A percentile compares a stretch with the other conserved stretches of the same genome.
These are phyloP conservation scores for Poeciliopsis turrubarensis DNA, from an alignment of 2,113 vertebrate species.

Conservation along the genomic window DNA sequence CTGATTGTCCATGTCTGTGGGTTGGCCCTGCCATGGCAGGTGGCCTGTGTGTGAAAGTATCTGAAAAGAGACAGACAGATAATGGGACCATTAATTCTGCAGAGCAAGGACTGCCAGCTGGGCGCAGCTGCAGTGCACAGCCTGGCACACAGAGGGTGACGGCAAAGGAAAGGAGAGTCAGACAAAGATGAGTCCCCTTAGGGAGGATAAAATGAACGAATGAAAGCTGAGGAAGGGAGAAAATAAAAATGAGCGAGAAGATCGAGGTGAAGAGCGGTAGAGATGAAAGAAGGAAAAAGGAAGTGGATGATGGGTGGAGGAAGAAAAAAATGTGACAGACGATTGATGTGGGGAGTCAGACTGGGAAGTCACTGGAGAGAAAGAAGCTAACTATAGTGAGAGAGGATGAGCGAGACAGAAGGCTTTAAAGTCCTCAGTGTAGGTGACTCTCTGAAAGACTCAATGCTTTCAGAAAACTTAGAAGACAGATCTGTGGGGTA, in stretches of 20 bases:
- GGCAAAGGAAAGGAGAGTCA: not conserved
- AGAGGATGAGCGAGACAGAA: not conserved
- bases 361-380: conserved; percentile 2
- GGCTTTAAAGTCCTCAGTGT: not conserved
- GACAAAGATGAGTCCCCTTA: conserved; percentile 3
- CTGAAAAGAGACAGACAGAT: conserved; percentile 54
- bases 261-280: not conserved
- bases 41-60: conserved; percentile 34
- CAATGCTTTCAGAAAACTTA: conserved; percentile 9
- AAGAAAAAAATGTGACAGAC: not conserved
- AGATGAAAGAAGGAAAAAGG: not conserved
- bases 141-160: conserved; percentile 57
- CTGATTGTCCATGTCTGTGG: not conserved
- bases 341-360: conserved; percentile 8
- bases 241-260: conserved; percentile 2
- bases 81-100: conserved; percentile 74
- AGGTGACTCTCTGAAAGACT: conserved; percentile 11
- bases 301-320: not conserved
- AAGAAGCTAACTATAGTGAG: not conserved
- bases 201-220: not conserved
- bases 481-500: not conserved
- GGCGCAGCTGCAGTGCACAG: conserved; percentile 69
- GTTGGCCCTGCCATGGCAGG: conserved; percentile 32
- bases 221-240: not conserved
- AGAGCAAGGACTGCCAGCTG: conserved; percentile 65